Percentiles rank a stretch among this genome's conserved stretches.
Evolutionary conservation across 2,797 vertebrate species (phyloP).

Genomic region (Lophotriccus pileatus): DNA sequence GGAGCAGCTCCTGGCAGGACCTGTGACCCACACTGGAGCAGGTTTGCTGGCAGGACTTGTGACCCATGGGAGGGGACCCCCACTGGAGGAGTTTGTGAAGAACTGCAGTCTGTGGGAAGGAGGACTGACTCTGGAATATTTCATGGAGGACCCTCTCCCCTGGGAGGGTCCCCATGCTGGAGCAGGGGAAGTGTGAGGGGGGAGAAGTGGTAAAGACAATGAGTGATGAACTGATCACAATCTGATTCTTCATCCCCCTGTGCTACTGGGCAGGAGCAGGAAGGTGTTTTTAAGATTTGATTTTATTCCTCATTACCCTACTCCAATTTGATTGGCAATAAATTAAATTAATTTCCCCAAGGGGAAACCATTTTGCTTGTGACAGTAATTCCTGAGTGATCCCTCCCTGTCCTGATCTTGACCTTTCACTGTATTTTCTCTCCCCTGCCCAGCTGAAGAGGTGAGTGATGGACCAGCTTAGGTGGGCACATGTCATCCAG

Average conservation of each 20-base stretch:
- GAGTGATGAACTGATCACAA: background rate
- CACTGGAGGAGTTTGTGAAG: background rate
- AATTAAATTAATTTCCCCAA: background rate
- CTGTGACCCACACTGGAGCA: background rate
- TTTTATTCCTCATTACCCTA: background rate
- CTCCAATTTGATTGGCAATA: background rate
- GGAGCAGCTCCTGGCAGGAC: background rate
- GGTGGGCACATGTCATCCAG: background rate
- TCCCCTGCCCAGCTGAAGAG: background rate
- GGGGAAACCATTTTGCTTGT: background rate
- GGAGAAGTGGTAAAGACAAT: background rate
- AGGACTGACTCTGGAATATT: background rate
- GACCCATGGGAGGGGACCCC: background rate
- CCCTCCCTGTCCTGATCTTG: background rate
- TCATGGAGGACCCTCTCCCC: background rate
- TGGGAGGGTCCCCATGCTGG: rapidly evolving
- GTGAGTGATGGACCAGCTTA: background rate
- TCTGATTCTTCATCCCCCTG: no score
- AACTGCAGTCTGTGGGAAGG: background rate
- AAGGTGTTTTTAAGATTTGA: background rate
- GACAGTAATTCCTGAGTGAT: background rate
- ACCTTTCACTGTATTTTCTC: background rate
- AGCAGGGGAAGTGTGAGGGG: background rate
- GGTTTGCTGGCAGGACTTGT: background rate
- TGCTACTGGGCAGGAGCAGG: no score